Percentiles rank a stretch among this genome's conserved stretches.
phyloP scores from a whole-genome alignment of 2,113 vertebrate genomes.

The Hyperopisus bebe region DNA sequence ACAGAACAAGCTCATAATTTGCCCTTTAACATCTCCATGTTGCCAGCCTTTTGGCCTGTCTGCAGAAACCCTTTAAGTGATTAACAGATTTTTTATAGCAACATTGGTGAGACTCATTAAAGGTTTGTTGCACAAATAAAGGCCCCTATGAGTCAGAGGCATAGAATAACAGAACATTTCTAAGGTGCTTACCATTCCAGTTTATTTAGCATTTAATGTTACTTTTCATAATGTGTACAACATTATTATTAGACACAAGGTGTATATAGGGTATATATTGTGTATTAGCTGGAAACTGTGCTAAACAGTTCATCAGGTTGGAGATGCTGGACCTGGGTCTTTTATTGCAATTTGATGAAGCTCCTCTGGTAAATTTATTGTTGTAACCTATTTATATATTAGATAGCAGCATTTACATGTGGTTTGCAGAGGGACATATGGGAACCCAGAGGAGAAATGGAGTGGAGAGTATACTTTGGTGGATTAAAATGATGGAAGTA shows the following conservation, averaged over 20 bases:
- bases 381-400: constrained; percentile 21
- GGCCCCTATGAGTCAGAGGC: not conserved
- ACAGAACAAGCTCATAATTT: not conserved
- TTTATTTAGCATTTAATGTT: not conserved
- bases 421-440: not conserved
- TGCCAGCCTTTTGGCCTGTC: not conserved
- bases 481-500: not conserved
- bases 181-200: not conserved
- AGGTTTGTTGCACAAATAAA: not conserved
- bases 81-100: not conserved
- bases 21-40: not conserved
- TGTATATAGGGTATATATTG: not conserved
- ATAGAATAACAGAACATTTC: not conserved
- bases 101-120: not conserved
- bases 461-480: not conserved
- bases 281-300: constrained; percentile 8
- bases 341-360: constrained; percentile 28
- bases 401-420: not conserved
- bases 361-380: constrained; percentile 22
- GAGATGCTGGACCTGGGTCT: constrained; percentile 21
- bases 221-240: not conserved
- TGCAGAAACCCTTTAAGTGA: not conserved
- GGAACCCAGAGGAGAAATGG: not conserved
- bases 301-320: constrained; percentile 31
- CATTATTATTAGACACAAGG: not conserved